Evolutionary conservation across 2,888 invertebrate species (phyloP), one percentile per base, ranked within the genome.

Genomic region (Rotaria socialis): DNA sequence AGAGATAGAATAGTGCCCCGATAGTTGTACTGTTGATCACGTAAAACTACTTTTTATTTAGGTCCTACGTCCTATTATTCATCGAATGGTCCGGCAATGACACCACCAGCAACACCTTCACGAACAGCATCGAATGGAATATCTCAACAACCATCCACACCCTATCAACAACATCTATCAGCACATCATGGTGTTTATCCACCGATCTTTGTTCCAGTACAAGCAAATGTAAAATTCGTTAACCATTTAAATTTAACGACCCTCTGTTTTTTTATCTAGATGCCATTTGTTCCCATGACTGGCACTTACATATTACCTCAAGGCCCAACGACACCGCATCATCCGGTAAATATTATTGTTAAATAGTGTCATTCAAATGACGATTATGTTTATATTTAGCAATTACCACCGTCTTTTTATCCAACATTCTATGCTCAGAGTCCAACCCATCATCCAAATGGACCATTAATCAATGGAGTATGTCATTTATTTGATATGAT

Each of bases 211-310:
- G 35, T 67, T 41, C 67, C 67, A 7, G 19, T 67, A 19, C 67
- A 67, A 67, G 67, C 67, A 67, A 67, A 67, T 41, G 67, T 67
- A 67, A 67, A 35, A 35, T 1, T 3, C 11, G 24, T 35, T 35
- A 67, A 35, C 5, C 6, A 14, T 19, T 4, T 35, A 8, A 35
- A 67, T 16, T 67, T 67, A 14, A 7, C 16, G 35, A 35, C 11
- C 3, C 35, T 0, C 16, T 19, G 0, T 27, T 67, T 27, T 67
- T 4, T 16, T 67, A 19, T 67, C 19, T 16, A 67, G 67, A 67
- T 67, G 67, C 67, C 67, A 19, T 67, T 67, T 67, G 19, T 67
- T 14, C 67, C 67, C 35, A 67, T 67, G 67, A 24, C 67, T 67
- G 67, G 67, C 7, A 67, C 67, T 6, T 67, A 67, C 35, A 67